phyloP scores from a whole-genome alignment of 64 coral and sea anemone genomes.

The Platygyra sinensis region DNA sequence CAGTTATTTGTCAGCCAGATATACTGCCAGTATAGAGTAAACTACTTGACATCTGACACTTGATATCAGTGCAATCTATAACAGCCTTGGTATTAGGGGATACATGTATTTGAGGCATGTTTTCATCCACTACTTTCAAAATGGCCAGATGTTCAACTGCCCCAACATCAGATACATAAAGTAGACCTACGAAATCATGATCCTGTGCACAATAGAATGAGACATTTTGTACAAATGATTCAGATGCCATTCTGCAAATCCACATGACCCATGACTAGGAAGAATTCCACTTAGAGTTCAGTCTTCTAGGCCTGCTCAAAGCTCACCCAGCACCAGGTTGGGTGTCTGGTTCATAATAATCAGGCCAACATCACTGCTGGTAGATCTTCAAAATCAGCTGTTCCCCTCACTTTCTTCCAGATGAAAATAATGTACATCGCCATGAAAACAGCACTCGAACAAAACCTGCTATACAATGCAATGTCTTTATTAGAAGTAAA shows the following conservation, averaged over 20 bases:
- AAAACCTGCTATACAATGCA: no score
- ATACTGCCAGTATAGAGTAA: no score
- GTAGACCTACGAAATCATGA: constrained; percentile 19
- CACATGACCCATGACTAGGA: constrained; percentile 32
- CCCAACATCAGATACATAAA: constrained; percentile 40
- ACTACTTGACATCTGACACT: not conserved
- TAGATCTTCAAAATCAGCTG: no score
- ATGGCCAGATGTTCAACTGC: constrained; percentile 34
- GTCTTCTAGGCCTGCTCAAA: not conserved
- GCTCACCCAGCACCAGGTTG: constrained; percentile 4
- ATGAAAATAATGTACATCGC: not conserved
- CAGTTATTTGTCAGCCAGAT: no score
- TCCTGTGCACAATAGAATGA: constrained; percentile 15
- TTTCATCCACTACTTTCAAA: constrained; percentile 27
- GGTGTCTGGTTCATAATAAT: not conserved
- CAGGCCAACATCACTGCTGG: not conserved
- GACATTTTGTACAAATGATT: constrained; percentile 7
- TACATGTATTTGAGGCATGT: constrained; percentile 45
- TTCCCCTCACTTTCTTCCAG: no score
- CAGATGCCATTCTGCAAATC: constrained; percentile 36
- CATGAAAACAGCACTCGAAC: constrained; percentile 19
- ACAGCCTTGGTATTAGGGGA: not conserved
- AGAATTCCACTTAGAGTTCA: constrained; percentile 23
- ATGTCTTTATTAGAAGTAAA: not conserved
- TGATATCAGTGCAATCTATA: constrained; percentile 33